These are phyloP conservation scores for Papilio polyxenes DNA, from an alignment of 1,140 invertebrate genomes.

Conservation along the genomic window DNA sequence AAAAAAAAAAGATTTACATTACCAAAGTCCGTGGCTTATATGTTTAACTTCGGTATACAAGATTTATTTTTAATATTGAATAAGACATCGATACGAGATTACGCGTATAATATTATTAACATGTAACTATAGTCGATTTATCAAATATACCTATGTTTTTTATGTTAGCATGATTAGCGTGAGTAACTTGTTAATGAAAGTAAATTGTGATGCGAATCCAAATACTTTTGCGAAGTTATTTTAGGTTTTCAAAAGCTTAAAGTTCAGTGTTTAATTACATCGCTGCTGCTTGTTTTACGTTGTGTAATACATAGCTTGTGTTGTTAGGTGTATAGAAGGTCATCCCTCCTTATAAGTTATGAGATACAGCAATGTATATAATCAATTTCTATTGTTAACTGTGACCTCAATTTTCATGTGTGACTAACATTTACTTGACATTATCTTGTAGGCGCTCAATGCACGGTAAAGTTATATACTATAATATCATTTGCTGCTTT, in stretches of 20 bases:
- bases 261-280: neutral
- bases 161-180: neutral
- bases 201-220: neutral
- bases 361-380: slow-evolving; percentile 15
- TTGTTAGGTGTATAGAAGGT: slow-evolving; percentile 18
- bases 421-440: slow-evolving; percentile 21
- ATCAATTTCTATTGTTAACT: slow-evolving; percentile 29
- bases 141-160: too few relatives aligned
- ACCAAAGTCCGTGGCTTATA: neutral
- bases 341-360: slow-evolving; percentile 16
- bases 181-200: neutral
- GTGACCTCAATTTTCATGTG: slow-evolving; percentile 14
- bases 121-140: too few relatives aligned
- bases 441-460: slow-evolving; percentile 3
- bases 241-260: neutral
- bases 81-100: neutral
- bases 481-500: neutral
- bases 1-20: neutral
- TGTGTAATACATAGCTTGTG: slow-evolving; percentile 1
- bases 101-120: neutral
- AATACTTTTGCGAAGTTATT: neutral
- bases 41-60: neutral
- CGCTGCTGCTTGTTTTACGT: neutral
- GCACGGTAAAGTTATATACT: neutral
- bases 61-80: too few relatives aligned